These are phyloP conservation scores for Seira musarum DNA, from an alignment of 2,888 invertebrate genomes.

Conservation along the genomic window DNA sequence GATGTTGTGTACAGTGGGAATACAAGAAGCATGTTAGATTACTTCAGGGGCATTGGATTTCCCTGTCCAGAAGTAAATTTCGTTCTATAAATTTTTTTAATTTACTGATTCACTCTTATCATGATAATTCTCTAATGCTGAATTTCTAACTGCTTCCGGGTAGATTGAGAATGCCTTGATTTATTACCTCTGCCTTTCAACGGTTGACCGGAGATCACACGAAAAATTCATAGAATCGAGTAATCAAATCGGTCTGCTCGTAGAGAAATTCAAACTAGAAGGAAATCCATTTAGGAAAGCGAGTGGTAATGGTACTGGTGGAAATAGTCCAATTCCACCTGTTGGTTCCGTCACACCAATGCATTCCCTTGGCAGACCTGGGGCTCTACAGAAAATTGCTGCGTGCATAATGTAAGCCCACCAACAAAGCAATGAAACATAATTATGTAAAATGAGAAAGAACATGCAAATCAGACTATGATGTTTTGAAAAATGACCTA, in stretches of 20 bases:
- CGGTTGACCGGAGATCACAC: slow-evolving; percentile 85
- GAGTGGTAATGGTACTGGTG: slow-evolving; percentile 67
- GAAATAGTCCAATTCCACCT: slow-evolving; percentile 68
- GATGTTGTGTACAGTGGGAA: slow-evolving; percentile 94
- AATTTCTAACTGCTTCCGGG: too few relatives aligned
- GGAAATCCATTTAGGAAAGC: slow-evolving; percentile 83
- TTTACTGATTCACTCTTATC: too few relatives aligned
- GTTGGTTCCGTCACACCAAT: slow-evolving; percentile 74
- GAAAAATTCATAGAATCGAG: slow-evolving; percentile 95
- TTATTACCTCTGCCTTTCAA: slow-evolving; percentile 90
- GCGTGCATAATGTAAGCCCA: slow-evolving; percentile 75
- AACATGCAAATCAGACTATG: too few relatives aligned
- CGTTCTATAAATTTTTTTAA: slow-evolving; percentile 8
- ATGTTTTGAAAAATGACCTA: too few relatives aligned
- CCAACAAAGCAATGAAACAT: too few relatives aligned
- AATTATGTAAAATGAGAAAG: too few relatives aligned
- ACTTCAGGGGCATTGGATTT: slow-evolving; percentile 95
- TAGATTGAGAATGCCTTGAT: slow-evolving; percentile 94
- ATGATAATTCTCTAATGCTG: too few relatives aligned
- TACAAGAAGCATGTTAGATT: slow-evolving; percentile 92
- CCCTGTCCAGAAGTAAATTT: slow-evolving; percentile 87
- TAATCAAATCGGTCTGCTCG: slow-evolving; percentile 91
- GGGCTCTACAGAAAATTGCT: slow-evolving; percentile 79
- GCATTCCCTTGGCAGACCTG: slow-evolving; percentile 82
- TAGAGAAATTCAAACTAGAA: slow-evolving; percentile 92